These are phyloP conservation scores for Perccottus glenii DNA, from an alignment of 2,113 vertebrate genomes.

Conservation along the genomic window DNA sequence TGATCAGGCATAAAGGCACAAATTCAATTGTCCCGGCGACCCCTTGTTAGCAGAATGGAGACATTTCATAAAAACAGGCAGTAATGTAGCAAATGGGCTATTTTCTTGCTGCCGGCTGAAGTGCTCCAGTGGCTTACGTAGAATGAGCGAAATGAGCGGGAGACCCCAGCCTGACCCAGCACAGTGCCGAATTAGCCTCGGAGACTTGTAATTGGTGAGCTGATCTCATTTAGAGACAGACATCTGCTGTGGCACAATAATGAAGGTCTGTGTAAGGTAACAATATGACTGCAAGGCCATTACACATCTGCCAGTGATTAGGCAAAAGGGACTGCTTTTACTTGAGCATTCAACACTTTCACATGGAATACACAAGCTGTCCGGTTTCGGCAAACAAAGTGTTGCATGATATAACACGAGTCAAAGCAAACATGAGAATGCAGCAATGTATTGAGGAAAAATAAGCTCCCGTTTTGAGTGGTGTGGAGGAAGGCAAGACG, in stretches of 20 bases:
- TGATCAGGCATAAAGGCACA: conserved; percentile 58
- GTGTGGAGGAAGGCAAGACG: conserved; percentile 32
- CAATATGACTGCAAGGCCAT: conserved; percentile 69
- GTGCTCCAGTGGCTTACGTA: conserved; percentile 38
- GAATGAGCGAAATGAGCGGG: conserved; percentile 51
- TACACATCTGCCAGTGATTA: conserved; percentile 67
- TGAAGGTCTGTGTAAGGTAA: conserved; percentile 70
- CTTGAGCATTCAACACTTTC: conserved; percentile 41
- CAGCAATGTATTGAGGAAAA: conserved; percentile 59
- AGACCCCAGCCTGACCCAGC: conserved; percentile 64
- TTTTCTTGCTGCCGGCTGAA: conserved; percentile 57
- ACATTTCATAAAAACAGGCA: conserved; percentile 54
- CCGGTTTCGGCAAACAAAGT: conserved; percentile 34
- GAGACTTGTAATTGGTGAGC: conserved; percentile 73
- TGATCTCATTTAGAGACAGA: conserved; percentile 73
- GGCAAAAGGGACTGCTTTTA: conserved; percentile 41
- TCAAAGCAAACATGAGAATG: conserved; percentile 42
- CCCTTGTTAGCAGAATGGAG: conserved; percentile 69
- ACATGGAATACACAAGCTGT: conserved; percentile 43
- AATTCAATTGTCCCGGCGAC: conserved; percentile 75
- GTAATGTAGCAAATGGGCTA: conserved; percentile 55
- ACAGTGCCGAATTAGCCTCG: conserved; percentile 66
- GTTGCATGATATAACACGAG: conserved; percentile 34
- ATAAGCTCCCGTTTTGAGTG: conserved; percentile 60
- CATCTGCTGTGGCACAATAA: conserved; percentile 69